Percentiles rank a stretch among this genome's conserved stretches.
These are phyloP conservation scores for Grantiella picta DNA, from an alignment of 2,113 vertebrate species.

Conservation along the genomic window DNA sequence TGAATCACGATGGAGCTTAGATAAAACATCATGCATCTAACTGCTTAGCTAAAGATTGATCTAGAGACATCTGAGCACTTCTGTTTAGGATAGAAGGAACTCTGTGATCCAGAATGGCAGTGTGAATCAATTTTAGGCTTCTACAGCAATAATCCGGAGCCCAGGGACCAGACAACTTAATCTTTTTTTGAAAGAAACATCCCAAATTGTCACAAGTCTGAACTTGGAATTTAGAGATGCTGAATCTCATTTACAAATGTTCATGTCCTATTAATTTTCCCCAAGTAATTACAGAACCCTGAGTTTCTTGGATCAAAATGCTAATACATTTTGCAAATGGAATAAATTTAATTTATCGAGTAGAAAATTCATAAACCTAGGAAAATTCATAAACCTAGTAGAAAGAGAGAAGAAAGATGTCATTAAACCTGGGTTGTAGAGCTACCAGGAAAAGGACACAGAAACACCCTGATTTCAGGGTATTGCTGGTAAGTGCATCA, in stretches of 20 bases:
- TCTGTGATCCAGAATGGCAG: neutral
- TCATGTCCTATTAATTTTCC: neutral
- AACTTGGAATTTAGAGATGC: neutral
- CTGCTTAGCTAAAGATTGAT: neutral
- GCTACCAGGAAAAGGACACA: neutral
- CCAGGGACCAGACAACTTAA: neutral
- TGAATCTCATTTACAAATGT: neutral
- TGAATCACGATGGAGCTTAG: neutral
- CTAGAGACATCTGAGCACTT: neutral
- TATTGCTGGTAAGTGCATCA: neutral
- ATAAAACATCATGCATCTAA: neutral
- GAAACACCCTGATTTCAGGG: neutral
- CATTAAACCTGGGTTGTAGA: neutral
- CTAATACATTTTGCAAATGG: neutral
- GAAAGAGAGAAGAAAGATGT: neutral
- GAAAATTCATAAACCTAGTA: neutral
- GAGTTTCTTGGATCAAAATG: neutral
- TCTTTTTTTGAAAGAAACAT: neutral
- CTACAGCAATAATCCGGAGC: neutral
- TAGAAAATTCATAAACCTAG: neutral
- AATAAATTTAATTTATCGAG: neutral
- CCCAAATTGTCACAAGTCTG: neutral
- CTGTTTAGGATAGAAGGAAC: neutral
- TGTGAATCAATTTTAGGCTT: slow-evolving; percentile 1
- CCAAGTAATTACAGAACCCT: neutral